Evolutionary conservation across 2,888 invertebrate genomes (phyloP).

Genomic region (Eurois occulta): DNA sequence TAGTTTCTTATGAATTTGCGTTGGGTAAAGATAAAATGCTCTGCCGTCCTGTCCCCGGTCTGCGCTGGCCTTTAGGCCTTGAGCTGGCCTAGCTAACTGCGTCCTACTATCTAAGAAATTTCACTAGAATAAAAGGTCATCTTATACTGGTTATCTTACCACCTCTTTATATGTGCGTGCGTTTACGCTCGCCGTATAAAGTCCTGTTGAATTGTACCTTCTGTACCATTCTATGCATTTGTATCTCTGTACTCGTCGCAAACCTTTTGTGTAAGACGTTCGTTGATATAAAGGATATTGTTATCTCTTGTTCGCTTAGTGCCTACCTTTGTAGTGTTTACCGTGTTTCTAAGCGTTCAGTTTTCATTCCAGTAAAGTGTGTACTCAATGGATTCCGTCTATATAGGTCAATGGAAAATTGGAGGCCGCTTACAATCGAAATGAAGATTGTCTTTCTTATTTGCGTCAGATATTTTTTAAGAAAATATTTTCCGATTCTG

Average conservation of each 20-base stretch:
- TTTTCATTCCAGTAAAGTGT: slow-evolving; percentile 74
- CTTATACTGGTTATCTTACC: neutral
- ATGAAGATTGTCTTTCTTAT: slow-evolving; percentile 58
- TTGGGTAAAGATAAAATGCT: too few species aligned
- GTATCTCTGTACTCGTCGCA: slow-evolving; percentile 13
- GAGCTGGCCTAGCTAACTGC: neutral
- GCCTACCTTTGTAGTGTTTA: slow-evolving; percentile 74
- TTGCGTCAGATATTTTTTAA: slow-evolving; percentile 20
- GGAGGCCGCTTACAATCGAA: slow-evolving; percentile 42
- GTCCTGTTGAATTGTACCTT: neutral
- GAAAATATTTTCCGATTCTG: slow-evolving; percentile 21
- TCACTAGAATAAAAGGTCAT: neutral
- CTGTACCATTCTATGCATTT: slow-evolving; percentile 5
- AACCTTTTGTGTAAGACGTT: slow-evolving; percentile 61
- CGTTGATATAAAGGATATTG: slow-evolving; percentile 74
- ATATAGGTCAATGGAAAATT: slow-evolving; percentile 74
- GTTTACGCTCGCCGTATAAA: neutral
- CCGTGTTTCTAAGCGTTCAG: slow-evolving; percentile 71
- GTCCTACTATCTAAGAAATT: neutral
- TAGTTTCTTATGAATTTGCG: too few species aligned
- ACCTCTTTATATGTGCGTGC: neutral
- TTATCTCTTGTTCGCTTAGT: slow-evolving; percentile 76
- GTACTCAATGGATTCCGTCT: slow-evolving; percentile 71
- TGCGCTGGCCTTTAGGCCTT: neutral
- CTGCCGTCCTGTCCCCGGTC: too few species aligned